Evolutionary conservation across 2,888 invertebrate genomes (phyloP).

Genomic region (Drosophila ezoana): DNA sequence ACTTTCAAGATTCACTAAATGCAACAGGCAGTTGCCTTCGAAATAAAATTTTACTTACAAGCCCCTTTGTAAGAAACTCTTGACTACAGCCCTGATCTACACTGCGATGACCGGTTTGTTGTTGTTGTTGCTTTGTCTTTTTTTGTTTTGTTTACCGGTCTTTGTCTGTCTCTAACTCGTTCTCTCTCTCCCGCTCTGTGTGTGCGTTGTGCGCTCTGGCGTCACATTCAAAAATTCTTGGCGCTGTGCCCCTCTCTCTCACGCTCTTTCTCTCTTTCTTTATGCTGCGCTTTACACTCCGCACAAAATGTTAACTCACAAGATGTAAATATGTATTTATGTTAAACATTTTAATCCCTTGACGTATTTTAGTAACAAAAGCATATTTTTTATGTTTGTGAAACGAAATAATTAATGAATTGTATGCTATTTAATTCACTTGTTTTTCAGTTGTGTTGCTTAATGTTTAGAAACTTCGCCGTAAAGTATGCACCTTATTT

Average conservation of each 20-base stretch:
- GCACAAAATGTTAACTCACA: slow-evolving; percentile 10
- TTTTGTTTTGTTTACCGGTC: slow-evolving; percentile 61
- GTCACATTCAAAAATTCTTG: slow-evolving; percentile 14
- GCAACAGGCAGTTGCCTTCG: no score
- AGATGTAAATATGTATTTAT: background rate
- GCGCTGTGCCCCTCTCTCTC: slow-evolving; percentile 22
- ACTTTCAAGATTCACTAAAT: no score
- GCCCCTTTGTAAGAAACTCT: slow-evolving; percentile 1
- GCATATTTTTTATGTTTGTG: no score
- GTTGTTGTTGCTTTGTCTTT: slow-evolving; percentile 41
- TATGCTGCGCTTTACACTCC: slow-evolving; percentile 15
- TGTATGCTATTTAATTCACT: background rate
- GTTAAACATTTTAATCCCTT: no score
- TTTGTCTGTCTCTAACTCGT: slow-evolving; percentile 19
- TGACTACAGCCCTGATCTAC: slow-evolving; percentile 7
- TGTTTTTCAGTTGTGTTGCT: background rate
- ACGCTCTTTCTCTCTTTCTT: background rate
- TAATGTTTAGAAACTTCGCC: slow-evolving; percentile 8
- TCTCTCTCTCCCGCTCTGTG: slow-evolving; percentile 8
- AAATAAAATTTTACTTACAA: no score
- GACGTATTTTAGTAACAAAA: no score
- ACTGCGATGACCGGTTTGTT: slow-evolving; percentile 54
- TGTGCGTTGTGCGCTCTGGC: slow-evolving; percentile 6
- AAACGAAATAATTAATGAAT: no score
- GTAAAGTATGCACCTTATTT: slow-evolving; percentile 22